A percentile compares a stretch with the other conserved stretches of the same genome.
phyloP scores from a whole-genome alignment of 2,113 vertebrate species.

The Motacilla tschutschensis region DNA sequence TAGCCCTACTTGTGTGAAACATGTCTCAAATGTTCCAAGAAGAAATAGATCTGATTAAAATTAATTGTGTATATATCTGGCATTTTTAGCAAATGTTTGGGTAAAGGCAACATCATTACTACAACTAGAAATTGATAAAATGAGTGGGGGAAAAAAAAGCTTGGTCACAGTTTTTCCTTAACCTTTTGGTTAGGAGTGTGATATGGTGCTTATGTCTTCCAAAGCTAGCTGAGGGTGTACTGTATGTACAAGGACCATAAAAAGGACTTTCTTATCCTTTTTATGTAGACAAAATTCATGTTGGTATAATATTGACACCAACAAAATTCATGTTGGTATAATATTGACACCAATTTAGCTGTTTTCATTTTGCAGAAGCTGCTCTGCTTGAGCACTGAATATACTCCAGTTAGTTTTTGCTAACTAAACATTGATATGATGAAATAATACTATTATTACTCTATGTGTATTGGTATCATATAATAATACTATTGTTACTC shows the following conservation, averaged over 20 bases:
- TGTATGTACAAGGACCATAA: too few relatives aligned
- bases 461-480: neutral
- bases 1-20: neutral
- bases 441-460: neutral
- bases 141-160: accelerated
- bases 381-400: neutral
- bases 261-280: neutral
- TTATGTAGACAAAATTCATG: neutral
- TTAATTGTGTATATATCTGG: neutral
- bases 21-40: neutral
- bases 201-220: neutral
- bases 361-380: neutral
- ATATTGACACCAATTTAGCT: neutral
- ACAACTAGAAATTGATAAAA: neutral
- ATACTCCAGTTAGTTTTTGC: neutral
- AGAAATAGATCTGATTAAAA: neutral
- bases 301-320: neutral
- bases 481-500: neutral
- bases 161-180: neutral
- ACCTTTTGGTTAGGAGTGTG: neutral
- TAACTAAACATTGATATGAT: neutral
- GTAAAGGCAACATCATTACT: neutral
- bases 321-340: neutral
- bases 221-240: neutral
- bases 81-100: neutral